Evolutionary conservation across 2,797 vertebrate genomes (phyloP), one percentile per base, ranked within the genome.

Genomic region (Lepilemur septentrionalis): DNA sequence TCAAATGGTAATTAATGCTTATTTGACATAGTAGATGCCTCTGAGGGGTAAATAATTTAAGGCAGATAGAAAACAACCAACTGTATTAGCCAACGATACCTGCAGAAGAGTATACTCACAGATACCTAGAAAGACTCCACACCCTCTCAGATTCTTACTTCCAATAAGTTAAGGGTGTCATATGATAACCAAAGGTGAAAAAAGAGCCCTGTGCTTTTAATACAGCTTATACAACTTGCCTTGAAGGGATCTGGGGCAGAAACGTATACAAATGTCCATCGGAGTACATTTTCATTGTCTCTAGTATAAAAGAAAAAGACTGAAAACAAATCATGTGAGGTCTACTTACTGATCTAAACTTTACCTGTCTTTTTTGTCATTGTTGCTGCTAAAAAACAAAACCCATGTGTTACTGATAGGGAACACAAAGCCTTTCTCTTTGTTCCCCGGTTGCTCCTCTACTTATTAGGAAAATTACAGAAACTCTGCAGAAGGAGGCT

Each of bases 381-480:
- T 78, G 52, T 38, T 57, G 52, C 38, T 63, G 65, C 70, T 89
- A 43, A 38, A 59, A 93, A 91, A 52, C 12, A n/a, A 82, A 96
- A 15, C 50, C 41, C 57, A 52, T 1, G 0, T 70, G 20, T 59
- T 85, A 52, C 30, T 41, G 2, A 65, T 30, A 94, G 52, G 91
- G 11, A 94, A 20, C 28, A 59, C 76, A 93, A 65, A 65, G 30
- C n/a, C 48, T 81, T 28, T 65, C 85, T 93, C 59, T 91, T 67
- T n/a, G 10, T 41, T 43, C 20, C 46, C 59, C 0, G 0, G 7
- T n/a, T 25, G 13, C 10, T 48, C 30, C 13, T 52, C 48, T 12
- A 20, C 63, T 85, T 61, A 48, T 28, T 70, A 85, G 97, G 97
- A 94, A 95, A 95, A 89, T 52, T 90, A 87, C 75, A 65, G 55